Conservation (phyloP, 2,888 invertebrate genomes). For the Caenorhabditis angaria region DNA sequence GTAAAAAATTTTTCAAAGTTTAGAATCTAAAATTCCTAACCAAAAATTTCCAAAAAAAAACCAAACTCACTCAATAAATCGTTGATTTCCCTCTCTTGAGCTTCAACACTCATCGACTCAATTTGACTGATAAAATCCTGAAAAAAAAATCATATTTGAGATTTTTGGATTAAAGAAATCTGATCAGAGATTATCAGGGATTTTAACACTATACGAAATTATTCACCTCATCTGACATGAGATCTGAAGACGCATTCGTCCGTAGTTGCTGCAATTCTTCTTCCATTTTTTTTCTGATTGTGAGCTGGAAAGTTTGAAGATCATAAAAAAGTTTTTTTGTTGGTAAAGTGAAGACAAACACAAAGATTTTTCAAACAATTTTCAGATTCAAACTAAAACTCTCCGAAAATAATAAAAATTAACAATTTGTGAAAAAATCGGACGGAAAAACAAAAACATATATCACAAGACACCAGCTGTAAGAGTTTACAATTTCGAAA, state of each 20-base stretch:
- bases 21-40: background rate
- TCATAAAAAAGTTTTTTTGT: slow-evolving; percentile 3
- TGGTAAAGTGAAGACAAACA: background rate
- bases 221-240: slow-evolving; percentile 57
- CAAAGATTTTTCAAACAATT: background rate
- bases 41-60: slow-evolving; percentile 2
- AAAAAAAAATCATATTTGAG: background rate
- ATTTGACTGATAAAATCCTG: slow-evolving; percentile 59
- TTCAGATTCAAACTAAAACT: no score
- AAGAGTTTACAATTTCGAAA: slow-evolving; percentile 3
- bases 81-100: slow-evolving; percentile 61
- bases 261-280: slow-evolving; percentile 44
- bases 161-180: background rate
- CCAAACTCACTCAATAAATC: slow-evolving; percentile 68
- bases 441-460: slow-evolving; percentile 8
- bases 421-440: background rate
- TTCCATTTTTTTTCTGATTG: slow-evolving; percentile 22
- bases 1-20: slow-evolving; percentile 28
- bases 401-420: background rate
- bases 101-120: slow-evolving; percentile 53
- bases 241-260: slow-evolving; percentile 40
- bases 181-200: background rate
- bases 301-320: background rate
- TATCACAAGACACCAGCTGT: background rate
- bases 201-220: background rate